Evolutionary conservation across 1,140 invertebrate genomes (phyloP).

Genomic region (Ceratina calcarata): DNA sequence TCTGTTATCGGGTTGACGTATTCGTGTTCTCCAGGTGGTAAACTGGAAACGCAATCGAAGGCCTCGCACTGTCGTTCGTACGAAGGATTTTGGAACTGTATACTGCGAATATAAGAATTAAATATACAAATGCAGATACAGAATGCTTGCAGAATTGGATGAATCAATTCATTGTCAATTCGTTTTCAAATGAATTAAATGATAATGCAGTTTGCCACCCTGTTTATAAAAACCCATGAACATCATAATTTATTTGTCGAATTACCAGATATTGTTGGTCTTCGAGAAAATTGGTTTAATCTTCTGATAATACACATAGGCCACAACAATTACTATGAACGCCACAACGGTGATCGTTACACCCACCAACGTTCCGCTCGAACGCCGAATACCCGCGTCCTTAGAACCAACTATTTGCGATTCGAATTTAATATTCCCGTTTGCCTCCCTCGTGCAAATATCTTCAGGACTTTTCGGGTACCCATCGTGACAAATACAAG

Average conservation of each 20-base stretch:
- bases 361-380: slow-evolving; percentile 40
- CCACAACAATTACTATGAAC: slow-evolving; percentile 31
- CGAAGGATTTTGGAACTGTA: slow-evolving; percentile 76
- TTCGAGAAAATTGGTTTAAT: slow-evolving; percentile 55
- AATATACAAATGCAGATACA: not conserved
- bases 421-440: slow-evolving; percentile 24
- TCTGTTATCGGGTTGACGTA: slow-evolving; percentile 72
- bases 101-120: slow-evolving; percentile 61
- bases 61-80: slow-evolving; percentile 61
- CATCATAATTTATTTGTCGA: too few species aligned
- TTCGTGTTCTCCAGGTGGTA: slow-evolving; percentile 75
- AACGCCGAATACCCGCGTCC: not conserved
- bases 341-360: slow-evolving; percentile 47
- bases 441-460: slow-evolving; percentile 27
- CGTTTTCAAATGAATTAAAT: not conserved
- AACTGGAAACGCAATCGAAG: slow-evolving; percentile 53
- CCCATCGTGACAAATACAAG: slow-evolving; percentile 83
- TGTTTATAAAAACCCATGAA: too few species aligned
- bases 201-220: too few species aligned
- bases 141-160: too few species aligned
- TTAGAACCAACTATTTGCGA: not conserved
- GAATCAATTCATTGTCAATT: too few species aligned
- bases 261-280: slow-evolving; percentile 40
- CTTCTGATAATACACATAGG: slow-evolving; percentile 67
- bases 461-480: slow-evolving; percentile 33